Evolutionary conservation across 2,888 invertebrate genomes (phyloP).

Genomic region (Xiphydria camelus): DNA sequence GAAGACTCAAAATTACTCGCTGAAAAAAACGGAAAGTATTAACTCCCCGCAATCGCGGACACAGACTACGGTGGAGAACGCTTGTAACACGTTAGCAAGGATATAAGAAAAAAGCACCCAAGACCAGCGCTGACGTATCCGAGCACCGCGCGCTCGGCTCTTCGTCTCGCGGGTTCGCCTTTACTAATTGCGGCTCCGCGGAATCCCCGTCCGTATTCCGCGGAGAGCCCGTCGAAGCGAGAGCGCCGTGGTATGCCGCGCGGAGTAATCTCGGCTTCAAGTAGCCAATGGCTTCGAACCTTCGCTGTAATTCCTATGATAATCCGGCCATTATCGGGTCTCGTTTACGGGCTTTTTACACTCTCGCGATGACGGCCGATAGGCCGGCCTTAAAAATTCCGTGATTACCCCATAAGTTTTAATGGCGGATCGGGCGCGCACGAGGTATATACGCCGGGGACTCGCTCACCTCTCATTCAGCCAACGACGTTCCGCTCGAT

Average conservation of each 20-base stretch:
- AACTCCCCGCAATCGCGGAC: too few relatives aligned
- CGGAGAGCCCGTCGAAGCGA: neutral
- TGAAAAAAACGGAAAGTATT: too few relatives aligned
- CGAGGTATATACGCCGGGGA: slow-evolving; percentile 1
- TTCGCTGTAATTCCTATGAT: slow-evolving; percentile 26
- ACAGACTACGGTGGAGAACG: too few relatives aligned
- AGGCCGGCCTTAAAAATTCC: slow-evolving; percentile 13
- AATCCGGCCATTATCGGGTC: slow-evolving; percentile 22
- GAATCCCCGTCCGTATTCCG: neutral
- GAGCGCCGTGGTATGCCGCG: neutral
- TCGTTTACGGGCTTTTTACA: slow-evolving; percentile 15
- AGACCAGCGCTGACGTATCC: too few relatives aligned
- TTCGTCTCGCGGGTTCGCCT: neutral
- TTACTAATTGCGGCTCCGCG: neutral
- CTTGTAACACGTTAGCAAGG: too few relatives aligned
- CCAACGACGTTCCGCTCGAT: neutral
- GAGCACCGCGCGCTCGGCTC: slow-evolving; percentile 12
- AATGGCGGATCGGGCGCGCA: slow-evolving; percentile 13
- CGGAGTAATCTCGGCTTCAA: slow-evolving; percentile 8
- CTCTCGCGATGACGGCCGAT: slow-evolving; percentile 3
- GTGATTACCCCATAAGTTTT: slow-evolving; percentile 22
- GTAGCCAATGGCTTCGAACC: slow-evolving; percentile 14
- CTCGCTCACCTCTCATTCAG: slow-evolving; percentile 21
- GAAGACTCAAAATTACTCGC: too few relatives aligned
- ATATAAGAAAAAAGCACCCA: too few relatives aligned